These are phyloP conservation scores for Pachliopta kotzebuea DNA, from an alignment of 2,888 invertebrate species.

Conservation along the genomic window DNA sequence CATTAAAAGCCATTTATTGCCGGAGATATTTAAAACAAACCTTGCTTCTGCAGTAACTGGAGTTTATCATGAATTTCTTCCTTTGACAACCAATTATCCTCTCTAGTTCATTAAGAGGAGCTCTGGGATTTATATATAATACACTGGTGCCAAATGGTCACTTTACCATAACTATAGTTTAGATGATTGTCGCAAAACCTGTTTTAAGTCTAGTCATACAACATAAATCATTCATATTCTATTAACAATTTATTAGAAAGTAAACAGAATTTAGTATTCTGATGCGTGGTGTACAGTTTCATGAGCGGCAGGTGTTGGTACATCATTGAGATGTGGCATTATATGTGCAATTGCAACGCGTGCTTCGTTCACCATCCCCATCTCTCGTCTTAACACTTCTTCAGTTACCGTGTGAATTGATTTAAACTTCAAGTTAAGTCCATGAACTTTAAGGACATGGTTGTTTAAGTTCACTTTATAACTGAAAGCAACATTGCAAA, in stretches of 20 bases:
- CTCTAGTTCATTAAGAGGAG: too few species aligned
- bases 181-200: not conserved
- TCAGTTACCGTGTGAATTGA: slow-evolving; percentile 74
- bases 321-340: slow-evolving; percentile 57
- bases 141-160: too few species aligned
- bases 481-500: slow-evolving; percentile 75
- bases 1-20: too few species aligned
- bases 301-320: slow-evolving; percentile 61
- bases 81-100: too few species aligned
- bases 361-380: slow-evolving; percentile 60
- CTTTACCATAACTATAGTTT: not conserved
- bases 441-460: slow-evolving; percentile 72
- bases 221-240: not conserved
- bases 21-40: too few species aligned
- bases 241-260: not conserved
- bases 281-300: slow-evolving; percentile 53
- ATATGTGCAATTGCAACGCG: slow-evolving; percentile 60
- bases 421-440: slow-evolving; percentile 74
- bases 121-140: too few species aligned
- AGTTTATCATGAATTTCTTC: too few species aligned
- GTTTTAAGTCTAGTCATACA: not conserved
- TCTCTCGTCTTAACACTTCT: slow-evolving; percentile 62
- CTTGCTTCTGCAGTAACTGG: too few species aligned
- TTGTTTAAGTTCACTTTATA: slow-evolving; percentile 77
- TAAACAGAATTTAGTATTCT: slow-evolving; percentile 36